Percentiles rank a stretch among this genome's conserved stretches.
Conservation (phyloP, 2,113 vertebrate species). For the Peromyscus maniculatus region DNA sequence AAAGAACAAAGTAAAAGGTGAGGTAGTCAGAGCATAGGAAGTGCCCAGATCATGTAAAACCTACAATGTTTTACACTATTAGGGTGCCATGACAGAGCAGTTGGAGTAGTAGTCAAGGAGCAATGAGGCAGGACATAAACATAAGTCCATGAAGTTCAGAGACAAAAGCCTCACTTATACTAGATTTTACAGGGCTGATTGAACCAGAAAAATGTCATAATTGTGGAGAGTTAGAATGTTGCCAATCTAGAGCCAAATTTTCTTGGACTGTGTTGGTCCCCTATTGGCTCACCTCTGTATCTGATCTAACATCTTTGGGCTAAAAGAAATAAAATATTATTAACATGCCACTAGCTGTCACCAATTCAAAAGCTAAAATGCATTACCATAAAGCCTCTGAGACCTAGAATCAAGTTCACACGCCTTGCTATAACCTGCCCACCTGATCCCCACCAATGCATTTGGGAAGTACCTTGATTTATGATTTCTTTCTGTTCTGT, state of each 20-base stretch:
- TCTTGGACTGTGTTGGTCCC: not conserved
- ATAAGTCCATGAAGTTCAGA: not conserved
- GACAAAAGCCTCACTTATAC: not conserved
- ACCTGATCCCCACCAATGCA: not conserved
- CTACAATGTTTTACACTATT: not conserved
- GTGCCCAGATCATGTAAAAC: not conserved
- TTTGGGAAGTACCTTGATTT: not conserved
- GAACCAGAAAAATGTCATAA: not conserved
- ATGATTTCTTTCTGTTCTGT: not conserved
- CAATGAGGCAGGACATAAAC: not conserved
- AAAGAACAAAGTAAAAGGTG: no score
- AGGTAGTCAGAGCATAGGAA: not conserved
- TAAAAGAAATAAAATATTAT: not conserved
- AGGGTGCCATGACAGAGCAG: not conserved
- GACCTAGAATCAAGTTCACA: not conserved
- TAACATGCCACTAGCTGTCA: not conserved
- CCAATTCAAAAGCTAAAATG: not conserved
- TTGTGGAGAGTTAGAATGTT: not conserved
- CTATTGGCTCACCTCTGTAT: not conserved
- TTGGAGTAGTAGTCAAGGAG: not conserved
- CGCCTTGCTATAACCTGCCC: not conserved
- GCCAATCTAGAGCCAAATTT: not conserved
- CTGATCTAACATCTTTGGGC: not conserved
- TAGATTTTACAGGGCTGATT: not conserved
- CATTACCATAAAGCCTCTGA: not conserved